Conservation (phyloP, 1,140 invertebrate species). For the Planococcus citri region DNA sequence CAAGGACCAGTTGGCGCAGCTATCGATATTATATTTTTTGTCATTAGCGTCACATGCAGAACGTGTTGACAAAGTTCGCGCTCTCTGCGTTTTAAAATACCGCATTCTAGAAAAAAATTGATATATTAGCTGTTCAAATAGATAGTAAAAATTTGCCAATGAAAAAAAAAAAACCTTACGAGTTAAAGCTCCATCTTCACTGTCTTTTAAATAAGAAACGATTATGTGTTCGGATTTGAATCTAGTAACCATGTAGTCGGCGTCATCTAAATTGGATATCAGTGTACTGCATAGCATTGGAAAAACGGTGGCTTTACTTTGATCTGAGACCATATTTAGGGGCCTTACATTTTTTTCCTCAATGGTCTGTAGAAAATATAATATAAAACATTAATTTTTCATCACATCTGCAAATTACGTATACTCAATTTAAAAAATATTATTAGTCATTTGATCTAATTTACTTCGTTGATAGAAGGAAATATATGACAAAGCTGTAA, state of each 20-base stretch:
- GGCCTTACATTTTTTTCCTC: slow-evolving; percentile 9
- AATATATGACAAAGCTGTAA: slow-evolving; percentile 27
- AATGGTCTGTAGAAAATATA: neutral
- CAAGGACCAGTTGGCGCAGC: slow-evolving; percentile 22
- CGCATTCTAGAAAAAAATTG: neutral
- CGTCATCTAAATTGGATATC: slow-evolving; percentile 23
- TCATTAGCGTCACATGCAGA: slow-evolving; percentile 23
- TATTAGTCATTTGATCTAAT: neutral
- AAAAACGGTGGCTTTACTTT: slow-evolving; percentile 21
- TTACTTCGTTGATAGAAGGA: slow-evolving; percentile 27
- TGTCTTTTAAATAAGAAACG: slow-evolving; percentile 12
- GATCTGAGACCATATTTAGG: slow-evolving; percentile 24
- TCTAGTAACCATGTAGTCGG: slow-evolving; percentile 25
- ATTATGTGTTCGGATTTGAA: slow-evolving; percentile 22
- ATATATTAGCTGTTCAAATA: too few species aligned
- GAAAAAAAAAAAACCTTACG: neutral
- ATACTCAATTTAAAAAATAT: too few species aligned
- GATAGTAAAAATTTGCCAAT: neutral
- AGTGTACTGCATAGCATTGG: slow-evolving; percentile 25
- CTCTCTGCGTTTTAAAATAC: slow-evolving; percentile 20
- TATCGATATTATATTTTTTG: slow-evolving; percentile 24
- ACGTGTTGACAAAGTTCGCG: slow-evolving; percentile 25
- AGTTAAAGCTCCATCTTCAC: neutral
- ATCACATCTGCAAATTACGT: too few species aligned
- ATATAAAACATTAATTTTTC: neutral